These are phyloP conservation scores for Mactromeris polynyma DNA, from an alignment of 2,888 invertebrate genomes.

Conservation along the genomic window DNA sequence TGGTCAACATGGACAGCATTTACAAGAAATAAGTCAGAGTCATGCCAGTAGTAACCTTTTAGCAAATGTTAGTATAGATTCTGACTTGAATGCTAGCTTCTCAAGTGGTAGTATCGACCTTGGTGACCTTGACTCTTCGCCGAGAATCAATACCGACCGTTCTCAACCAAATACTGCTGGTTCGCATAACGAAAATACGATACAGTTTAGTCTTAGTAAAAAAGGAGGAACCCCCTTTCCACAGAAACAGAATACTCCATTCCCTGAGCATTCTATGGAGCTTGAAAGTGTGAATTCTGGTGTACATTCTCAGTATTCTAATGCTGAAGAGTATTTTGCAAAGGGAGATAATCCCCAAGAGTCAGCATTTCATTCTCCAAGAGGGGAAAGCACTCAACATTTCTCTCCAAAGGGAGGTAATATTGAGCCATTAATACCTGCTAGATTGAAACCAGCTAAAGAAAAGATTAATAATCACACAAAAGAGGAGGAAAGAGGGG, in stretches of 20 bases:
- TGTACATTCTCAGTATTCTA: conserved; percentile 39
- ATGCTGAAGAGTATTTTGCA: conserved; percentile 26
- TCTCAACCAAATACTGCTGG: conserved; percentile 32
- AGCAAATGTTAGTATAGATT: conserved; percentile 84
- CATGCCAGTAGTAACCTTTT: conserved; percentile 72
- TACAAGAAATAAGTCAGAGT: conserved; percentile 41
- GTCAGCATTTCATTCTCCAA: conserved; percentile 43
- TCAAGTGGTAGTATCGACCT: conserved; percentile 74
- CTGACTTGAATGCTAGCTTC: conserved; percentile 78
- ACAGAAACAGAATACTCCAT: conserved; percentile 65
- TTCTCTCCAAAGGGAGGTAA: conserved; percentile 22
- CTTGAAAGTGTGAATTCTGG: conserved; percentile 78
- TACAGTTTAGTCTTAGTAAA: conserved; percentile 52
- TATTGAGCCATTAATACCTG: conserved; percentile 89
- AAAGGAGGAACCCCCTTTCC: conserved; percentile 47
- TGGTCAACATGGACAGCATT: neutral
- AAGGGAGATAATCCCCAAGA: conserved; percentile 10
- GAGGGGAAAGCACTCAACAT: conserved; percentile 27
- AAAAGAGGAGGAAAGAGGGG: conserved; percentile 91
- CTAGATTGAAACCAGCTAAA: conserved; percentile 90
- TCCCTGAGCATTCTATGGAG: conserved; percentile 75
- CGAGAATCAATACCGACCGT: conserved; percentile 49
- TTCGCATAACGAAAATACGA: conserved; percentile 19
- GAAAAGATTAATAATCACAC: conserved; percentile 90
- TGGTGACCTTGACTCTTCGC: conserved; percentile 72